phyloP scores from a whole-genome alignment of 1,140 invertebrate species.

The Drosophila tropicalis region DNA sequence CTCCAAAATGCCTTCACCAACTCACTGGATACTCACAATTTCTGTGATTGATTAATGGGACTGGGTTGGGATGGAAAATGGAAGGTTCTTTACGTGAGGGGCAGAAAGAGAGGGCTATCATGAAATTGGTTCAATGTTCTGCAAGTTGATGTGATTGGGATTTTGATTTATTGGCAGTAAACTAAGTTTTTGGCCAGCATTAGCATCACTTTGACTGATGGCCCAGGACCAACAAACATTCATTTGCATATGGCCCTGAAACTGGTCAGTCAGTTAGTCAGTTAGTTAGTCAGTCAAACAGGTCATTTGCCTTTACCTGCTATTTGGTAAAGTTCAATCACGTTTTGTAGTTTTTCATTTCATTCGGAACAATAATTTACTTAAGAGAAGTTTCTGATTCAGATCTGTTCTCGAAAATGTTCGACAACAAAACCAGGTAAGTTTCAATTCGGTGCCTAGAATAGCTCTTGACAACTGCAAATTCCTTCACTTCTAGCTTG shows the following conservation, averaged over 20 bases:
- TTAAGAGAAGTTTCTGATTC: too few relatives aligned
- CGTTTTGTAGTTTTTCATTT: too few relatives aligned
- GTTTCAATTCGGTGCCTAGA: too few relatives aligned
- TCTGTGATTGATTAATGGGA: slow-evolving; percentile 60
- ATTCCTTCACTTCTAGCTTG: too few relatives aligned
- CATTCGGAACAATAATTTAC: too few relatives aligned
- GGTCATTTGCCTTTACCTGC: too few relatives aligned
- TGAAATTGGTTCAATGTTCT: slow-evolving; percentile 41
- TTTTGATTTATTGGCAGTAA: slow-evolving; percentile 75
- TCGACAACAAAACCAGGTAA: too few relatives aligned
- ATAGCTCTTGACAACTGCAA: too few relatives aligned
- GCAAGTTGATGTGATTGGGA: slow-evolving; percentile 63
- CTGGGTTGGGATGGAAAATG: neutral
- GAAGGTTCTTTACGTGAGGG: neutral
- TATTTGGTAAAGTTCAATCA: too few relatives aligned
- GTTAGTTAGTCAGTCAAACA: too few relatives aligned
- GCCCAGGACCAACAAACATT: slow-evolving; percentile 23
- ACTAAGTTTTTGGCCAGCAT: slow-evolving; percentile 56
- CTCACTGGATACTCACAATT: slow-evolving; percentile 3
- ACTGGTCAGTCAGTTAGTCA: neutral
- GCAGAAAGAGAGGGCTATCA: slow-evolving; percentile 4
- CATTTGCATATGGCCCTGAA: slow-evolving; percentile 39
- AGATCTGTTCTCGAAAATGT: too few relatives aligned
- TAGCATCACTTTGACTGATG: slow-evolving; percentile 47
- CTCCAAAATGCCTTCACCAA: slow-evolving; percentile 5